phyloP scores from a whole-genome alignment of 2,888 invertebrate genomes.

The Rhagonycha lutea region DNA sequence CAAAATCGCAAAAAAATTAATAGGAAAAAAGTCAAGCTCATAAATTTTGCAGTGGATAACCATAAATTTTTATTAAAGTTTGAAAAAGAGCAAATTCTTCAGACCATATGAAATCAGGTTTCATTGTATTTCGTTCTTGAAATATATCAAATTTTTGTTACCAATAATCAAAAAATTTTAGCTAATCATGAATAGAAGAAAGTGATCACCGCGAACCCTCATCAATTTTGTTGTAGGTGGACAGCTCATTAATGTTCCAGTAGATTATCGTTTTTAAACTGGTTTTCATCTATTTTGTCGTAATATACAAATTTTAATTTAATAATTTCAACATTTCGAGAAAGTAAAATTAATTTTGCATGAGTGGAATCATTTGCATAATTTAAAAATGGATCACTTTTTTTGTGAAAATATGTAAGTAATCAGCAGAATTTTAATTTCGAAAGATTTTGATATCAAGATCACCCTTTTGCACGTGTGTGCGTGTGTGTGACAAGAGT shows the following conservation, averaged over 20 bases:
- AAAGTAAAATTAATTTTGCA: not conserved
- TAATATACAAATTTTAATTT: not conserved
- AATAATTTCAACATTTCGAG: not conserved
- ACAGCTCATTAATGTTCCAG: not conserved
- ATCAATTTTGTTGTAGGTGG: not conserved
- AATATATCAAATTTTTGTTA: not conserved
- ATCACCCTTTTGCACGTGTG: slow-evolving; percentile 41
- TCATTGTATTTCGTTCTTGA: not conserved
- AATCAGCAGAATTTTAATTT: not conserved
- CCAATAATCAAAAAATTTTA: not conserved
- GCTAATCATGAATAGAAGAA: not conserved
- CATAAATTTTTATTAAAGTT: not conserved
- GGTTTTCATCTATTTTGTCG: not conserved
- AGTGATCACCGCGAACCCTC: not conserved
- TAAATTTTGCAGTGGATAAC: not conserved
- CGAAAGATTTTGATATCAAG: slow-evolving; percentile 26
- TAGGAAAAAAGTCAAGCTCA: not conserved
- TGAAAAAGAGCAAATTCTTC: not conserved
- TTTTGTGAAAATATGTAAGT: not conserved
- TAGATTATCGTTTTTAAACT: not conserved
- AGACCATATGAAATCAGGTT: not conserved
- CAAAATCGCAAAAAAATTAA: not conserved
- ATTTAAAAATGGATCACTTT: not conserved
- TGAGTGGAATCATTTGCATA: not conserved
- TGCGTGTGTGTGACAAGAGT: slow-evolving; percentile 39